Evolutionary conservation across 2,888 invertebrate species (phyloP).

Genomic region (Agelastica alni): DNA sequence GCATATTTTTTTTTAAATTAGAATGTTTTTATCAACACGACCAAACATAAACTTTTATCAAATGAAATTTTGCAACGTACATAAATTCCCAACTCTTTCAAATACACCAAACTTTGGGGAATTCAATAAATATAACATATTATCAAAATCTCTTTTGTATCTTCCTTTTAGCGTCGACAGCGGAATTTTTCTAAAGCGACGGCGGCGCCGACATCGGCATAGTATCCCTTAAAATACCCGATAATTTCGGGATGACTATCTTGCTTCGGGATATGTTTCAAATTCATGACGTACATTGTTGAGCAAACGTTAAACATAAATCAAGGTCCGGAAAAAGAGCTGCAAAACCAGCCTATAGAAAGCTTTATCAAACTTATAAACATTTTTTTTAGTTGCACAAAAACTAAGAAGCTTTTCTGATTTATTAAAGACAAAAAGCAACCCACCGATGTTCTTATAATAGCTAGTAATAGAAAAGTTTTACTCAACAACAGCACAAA

Average conservation of each 20-base stretch:
- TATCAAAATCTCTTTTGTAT: slow-evolving; percentile 18
- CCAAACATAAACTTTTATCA: too few species aligned
- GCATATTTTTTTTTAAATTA: too few species aligned
- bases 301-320: slow-evolving; percentile 18
- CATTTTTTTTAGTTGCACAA: slow-evolving; percentile 1
- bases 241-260: slow-evolving; percentile 21
- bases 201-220: slow-evolving; percentile 8
- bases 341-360: slow-evolving; percentile 5
- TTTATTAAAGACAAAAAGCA: too few species aligned
- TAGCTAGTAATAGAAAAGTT: too few species aligned
- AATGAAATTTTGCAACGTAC: not conserved
- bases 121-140: slow-evolving; percentile 15
- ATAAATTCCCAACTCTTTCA: slow-evolving; percentile 2
- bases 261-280: slow-evolving; percentile 17
- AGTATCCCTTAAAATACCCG: slow-evolving; percentile 15
- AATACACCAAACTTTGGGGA: slow-evolving; percentile 7
- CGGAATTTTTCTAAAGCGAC: slow-evolving; percentile 15
- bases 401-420: not conserved
- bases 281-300: slow-evolving; percentile 23
- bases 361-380: slow-evolving; percentile 8
- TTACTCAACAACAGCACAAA: too few species aligned
- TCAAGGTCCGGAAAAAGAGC: slow-evolving; percentile 10
- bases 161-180: slow-evolving; percentile 6
- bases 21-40: too few species aligned
- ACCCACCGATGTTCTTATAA: too few species aligned